Evolutionary conservation across 2,113 vertebrate species (phyloP).

Genomic region (Struthidea cinerea): DNA sequence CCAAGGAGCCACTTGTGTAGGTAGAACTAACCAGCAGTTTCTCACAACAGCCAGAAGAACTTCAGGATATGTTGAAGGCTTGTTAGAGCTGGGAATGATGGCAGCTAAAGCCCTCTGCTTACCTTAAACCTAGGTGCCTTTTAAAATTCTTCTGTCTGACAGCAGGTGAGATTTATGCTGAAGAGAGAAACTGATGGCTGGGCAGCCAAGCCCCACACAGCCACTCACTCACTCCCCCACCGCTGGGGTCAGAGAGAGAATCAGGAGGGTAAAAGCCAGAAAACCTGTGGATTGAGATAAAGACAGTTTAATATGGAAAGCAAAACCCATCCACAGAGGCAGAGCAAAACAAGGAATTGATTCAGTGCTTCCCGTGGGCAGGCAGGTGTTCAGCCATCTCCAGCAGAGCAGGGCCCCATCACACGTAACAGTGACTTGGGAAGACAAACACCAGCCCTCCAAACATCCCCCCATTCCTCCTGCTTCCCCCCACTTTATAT

Average conservation of each 20-base stretch:
- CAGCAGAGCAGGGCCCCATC: not conserved
- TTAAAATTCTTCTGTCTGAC: not conserved
- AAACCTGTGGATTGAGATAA: not conserved
- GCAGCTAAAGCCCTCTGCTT: not conserved
- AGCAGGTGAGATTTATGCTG: not conserved
- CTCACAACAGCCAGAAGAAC: not conserved
- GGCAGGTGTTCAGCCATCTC: not conserved
- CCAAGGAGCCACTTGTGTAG: not conserved
- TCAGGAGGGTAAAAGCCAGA: not conserved
- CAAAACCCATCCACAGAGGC: not conserved
- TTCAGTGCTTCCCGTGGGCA: not conserved
- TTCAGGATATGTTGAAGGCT: not conserved
- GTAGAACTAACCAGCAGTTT: not conserved
- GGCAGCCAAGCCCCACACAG: not conserved
- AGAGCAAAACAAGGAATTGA: not conserved
- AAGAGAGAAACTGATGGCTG: not conserved
- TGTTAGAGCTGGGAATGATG: not conserved
- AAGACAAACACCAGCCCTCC: not conserved
- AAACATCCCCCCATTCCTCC: not conserved
- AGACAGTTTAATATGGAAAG: not conserved
- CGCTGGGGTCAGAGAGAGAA: not conserved
- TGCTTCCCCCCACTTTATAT: not conserved
- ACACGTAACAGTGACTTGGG: rapidly evolving
- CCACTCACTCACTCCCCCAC: not conserved
- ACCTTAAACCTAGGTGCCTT: not conserved